phyloP scores from a whole-genome alignment of 1,140 invertebrate species.

The Bombus haemorrhoidalis region DNA sequence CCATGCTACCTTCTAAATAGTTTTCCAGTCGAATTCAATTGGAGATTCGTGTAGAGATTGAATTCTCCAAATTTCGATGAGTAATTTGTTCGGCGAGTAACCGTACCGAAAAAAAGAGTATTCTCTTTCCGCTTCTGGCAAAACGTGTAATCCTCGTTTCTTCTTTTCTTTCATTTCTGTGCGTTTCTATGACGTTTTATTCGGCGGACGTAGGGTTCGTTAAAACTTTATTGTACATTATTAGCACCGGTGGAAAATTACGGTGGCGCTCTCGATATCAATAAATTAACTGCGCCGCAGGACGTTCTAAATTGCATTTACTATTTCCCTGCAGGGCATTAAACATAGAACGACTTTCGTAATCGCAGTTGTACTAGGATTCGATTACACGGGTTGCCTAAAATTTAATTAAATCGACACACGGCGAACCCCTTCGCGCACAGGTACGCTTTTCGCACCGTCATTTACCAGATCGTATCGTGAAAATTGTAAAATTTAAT shows the following conservation, averaged over 20 bases:
- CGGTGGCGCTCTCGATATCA: constrained; percentile 29
- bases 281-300: constrained; percentile 48
- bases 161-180: not conserved
- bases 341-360: constrained; percentile 53
- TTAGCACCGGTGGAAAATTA: constrained; percentile 37
- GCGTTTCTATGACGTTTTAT: not conserved
- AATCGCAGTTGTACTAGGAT: constrained; percentile 56
- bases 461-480: not conserved
- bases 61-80: not conserved
- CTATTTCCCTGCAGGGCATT: constrained; percentile 52
- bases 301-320: constrained; percentile 56
- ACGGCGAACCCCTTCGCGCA: not conserved
- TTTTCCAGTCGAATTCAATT: not conserved
- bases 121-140: not conserved
- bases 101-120: not conserved
- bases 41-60: not conserved
- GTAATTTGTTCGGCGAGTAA: not conserved
- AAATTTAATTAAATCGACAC: constrained; percentile 53
- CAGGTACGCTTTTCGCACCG: not conserved
- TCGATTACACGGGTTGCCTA: constrained; percentile 43
- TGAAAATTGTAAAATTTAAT: constrained; percentile 42
- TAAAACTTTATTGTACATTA: constrained; percentile 39
- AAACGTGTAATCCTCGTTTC: not conserved
- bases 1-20: not conserved
- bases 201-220: not conserved